Conservation (phyloP, 2,888 invertebrate species). For the Boloria selene region DNA sequence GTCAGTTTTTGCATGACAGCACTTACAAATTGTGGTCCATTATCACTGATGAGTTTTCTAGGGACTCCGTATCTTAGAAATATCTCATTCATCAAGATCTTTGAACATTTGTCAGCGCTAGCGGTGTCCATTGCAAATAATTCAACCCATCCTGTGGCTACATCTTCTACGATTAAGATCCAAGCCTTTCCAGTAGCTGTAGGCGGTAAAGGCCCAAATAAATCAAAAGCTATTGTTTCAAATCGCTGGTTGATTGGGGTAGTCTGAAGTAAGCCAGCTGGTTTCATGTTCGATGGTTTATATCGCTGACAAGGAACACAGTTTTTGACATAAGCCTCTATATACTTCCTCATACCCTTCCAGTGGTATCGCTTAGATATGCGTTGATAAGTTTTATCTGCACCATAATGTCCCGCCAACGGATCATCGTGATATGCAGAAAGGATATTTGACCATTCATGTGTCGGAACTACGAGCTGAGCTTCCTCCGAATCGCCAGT, state of each 20-base stretch:
- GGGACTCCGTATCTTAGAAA: slow-evolving; percentile 38
- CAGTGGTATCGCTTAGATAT: no score
- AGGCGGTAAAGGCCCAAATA: slow-evolving; percentile 40
- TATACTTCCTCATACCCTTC: no score
- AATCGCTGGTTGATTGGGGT: slow-evolving; percentile 35
- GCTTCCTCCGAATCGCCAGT: no score
- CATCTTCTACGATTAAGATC: slow-evolving; percentile 40
- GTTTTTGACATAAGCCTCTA: no score
- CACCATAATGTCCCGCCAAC: no score
- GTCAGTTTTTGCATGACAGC: slow-evolving; percentile 40
- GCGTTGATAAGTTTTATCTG: no score
- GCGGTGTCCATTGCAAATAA: slow-evolving; percentile 49
- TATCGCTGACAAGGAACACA: slow-evolving; percentile 36
- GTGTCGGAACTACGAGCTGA: no score
- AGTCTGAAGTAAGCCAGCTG: slow-evolving; percentile 37
- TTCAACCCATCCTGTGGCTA: slow-evolving; percentile 49
- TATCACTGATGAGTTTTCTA: slow-evolving; percentile 36
- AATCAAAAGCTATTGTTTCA: slow-evolving; percentile 36
- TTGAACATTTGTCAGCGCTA: slow-evolving; percentile 47
- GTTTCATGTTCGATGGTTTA: slow-evolving; percentile 38
- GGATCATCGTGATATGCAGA: no score
- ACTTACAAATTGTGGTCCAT: slow-evolving; percentile 37
- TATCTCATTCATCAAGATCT: slow-evolving; percentile 47
- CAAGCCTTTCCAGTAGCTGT: slow-evolving; percentile 18
- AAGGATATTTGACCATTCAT: no score